phyloP scores from a whole-genome alignment of 2,888 invertebrate genomes.

The Drosophila macrospina region DNA sequence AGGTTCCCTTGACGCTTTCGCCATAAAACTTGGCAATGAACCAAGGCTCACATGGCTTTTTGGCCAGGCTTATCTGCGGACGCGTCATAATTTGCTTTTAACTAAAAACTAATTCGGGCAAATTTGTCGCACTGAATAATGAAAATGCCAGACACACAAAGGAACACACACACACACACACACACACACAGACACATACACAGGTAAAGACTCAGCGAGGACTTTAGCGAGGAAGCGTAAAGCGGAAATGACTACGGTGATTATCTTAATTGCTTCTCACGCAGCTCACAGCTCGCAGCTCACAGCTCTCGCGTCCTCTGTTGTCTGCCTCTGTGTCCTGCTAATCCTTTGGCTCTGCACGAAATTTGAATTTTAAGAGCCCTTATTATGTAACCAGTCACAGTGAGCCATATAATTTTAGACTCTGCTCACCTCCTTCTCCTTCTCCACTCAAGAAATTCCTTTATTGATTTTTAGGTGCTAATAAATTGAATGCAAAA shows the following conservation, averaged over 20 bases:
- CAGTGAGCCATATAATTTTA: slow-evolving; percentile 39
- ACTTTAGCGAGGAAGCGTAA: slow-evolving; percentile 59
- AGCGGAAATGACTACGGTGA: slow-evolving; percentile 77
- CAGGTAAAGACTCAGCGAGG: slow-evolving; percentile 3
- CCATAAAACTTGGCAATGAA: slow-evolving; percentile 35
- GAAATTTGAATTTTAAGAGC: slow-evolving; percentile 61
- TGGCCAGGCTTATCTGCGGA: slow-evolving; percentile 44
- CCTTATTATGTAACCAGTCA: slow-evolving; percentile 53
- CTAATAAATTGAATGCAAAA: slow-evolving; percentile 30
- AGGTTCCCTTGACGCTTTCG: slow-evolving; percentile 19
- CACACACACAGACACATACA: neutral
- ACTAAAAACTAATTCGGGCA: slow-evolving; percentile 77
- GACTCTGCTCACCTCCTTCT: no score
- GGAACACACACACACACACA: neutral
- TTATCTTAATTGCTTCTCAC: slow-evolving; percentile 81
- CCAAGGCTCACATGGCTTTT: slow-evolving; percentile 24
- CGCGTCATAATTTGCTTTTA: slow-evolving; percentile 78
- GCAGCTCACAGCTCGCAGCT: slow-evolving; percentile 11
- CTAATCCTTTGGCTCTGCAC: slow-evolving; percentile 69
- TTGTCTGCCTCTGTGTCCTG: slow-evolving; percentile 13
- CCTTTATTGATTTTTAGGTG: slow-evolving; percentile 62
- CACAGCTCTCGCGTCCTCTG: neutral
- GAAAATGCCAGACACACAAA: slow-evolving; percentile 34
- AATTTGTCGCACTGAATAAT: slow-evolving; percentile 77
- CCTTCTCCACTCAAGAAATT: neutral